These are phyloP conservation scores for Pegoplata infirma DNA, from an alignment of 2,888 invertebrate genomes.

Conservation along the genomic window DNA sequence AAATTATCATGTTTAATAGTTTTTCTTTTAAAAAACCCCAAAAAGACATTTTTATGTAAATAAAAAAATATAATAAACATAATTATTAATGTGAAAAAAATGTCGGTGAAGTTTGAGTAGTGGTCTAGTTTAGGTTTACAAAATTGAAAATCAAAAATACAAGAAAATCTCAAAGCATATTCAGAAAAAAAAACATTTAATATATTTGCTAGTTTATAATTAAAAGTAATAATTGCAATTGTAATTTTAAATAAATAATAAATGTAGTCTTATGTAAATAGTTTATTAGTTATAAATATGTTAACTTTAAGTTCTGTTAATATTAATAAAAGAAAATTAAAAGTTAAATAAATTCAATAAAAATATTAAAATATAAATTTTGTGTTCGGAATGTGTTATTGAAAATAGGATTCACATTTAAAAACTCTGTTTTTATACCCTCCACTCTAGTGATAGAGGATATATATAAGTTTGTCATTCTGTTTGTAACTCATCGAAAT, in stretches of 20 bases:
- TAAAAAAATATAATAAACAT: too few species aligned
- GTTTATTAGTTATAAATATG: slow-evolving; percentile 39
- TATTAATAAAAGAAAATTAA: slow-evolving; percentile 30
- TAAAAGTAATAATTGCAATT: slow-evolving; percentile 14
- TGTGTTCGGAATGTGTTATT: neutral
- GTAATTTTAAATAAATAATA: slow-evolving; percentile 9
- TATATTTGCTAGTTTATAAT: too few species aligned
- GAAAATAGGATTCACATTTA: too few species aligned
- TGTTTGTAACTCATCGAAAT: too few species aligned
- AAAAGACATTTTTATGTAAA: neutral
- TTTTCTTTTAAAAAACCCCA: neutral
- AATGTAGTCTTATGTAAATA: slow-evolving; percentile 35
- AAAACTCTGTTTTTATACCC: too few species aligned
- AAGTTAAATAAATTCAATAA: slow-evolving; percentile 52
- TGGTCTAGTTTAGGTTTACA: slow-evolving; percentile 27
- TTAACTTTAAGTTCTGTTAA: slow-evolving; percentile 29
- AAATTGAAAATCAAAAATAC: slow-evolving; percentile 47
- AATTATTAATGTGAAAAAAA: slow-evolving; percentile 3
- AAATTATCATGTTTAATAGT: neutral
- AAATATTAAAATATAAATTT: slow-evolving; percentile 10
- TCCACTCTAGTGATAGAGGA: too few species aligned
- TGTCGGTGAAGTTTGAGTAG: slow-evolving; percentile 25
- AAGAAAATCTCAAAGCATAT: slow-evolving; percentile 37
- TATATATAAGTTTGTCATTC: too few species aligned
- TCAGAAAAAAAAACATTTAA: too few species aligned